Conservation (phyloP, 2,113 vertebrate species). For the Lepidothrix coronata region DNA sequence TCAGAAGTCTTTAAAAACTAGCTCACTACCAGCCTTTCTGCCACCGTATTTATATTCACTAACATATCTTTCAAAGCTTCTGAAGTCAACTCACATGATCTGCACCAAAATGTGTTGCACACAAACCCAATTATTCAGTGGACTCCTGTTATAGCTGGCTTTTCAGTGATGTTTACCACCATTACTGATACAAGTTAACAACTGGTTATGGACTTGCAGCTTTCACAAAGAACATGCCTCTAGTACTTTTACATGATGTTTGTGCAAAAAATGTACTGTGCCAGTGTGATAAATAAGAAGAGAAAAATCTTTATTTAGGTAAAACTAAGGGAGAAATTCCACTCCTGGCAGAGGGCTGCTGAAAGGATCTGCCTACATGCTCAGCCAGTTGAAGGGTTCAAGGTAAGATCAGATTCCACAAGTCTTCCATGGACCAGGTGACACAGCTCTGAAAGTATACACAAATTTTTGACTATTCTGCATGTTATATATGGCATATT, state of each 20-base stretch:
- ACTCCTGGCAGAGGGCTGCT: not conserved
- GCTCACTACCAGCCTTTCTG: not conserved
- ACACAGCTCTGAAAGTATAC: not conserved
- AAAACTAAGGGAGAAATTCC: not conserved
- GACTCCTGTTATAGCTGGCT: not conserved
- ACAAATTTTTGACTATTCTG: not conserved
- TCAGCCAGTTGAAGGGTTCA: not conserved
- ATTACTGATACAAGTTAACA: not conserved
- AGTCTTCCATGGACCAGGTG: not conserved
- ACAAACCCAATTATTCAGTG: not conserved
- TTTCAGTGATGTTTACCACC: not conserved
- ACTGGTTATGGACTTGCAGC: not conserved
- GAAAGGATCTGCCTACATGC: not conserved
- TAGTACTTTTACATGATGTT: not conserved
- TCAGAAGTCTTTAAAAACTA: not conserved
- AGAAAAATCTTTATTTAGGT: not conserved
- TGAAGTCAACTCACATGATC: not conserved
- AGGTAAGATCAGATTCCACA: not conserved
- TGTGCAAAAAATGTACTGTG: not conserved
- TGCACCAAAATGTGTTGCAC: not conserved
- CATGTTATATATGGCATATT: not conserved
- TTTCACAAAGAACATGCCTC: not conserved
- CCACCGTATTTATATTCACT: not conserved
- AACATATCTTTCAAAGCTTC: not conserved
- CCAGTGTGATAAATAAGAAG: not conserved